Evolutionary conservation across 2,888 invertebrate genomes (phyloP).

Genomic region (Caprella mutica): DNA sequence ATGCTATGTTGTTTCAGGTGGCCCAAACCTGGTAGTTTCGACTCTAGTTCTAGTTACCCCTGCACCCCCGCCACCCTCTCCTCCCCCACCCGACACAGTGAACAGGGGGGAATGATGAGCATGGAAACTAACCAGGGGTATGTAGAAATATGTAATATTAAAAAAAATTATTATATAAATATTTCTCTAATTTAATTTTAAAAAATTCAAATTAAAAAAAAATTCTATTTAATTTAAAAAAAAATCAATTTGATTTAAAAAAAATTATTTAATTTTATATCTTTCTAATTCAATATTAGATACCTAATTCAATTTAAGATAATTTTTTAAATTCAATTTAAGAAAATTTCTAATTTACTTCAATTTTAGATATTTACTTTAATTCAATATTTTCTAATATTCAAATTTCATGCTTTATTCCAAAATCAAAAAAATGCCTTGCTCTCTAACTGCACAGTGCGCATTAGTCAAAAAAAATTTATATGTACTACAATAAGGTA

Average conservation of each 20-base stretch:
- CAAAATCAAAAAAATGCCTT: no score
- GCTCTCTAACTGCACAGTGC: no score
- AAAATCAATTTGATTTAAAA: neutral
- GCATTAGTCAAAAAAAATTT: no score
- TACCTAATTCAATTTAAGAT: no score
- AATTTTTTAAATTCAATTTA: no score
- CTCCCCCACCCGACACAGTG: neutral
- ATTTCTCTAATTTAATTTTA: neutral
- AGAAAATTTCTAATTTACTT: neutral
- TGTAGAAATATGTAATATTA: constrained; percentile 6
- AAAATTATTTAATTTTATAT: neutral
- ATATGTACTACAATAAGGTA: no score
- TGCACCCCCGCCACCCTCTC: neutral
- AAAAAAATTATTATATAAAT: constrained; percentile 11
- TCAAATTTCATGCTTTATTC: no score
- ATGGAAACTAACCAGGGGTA: neutral
- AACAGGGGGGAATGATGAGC: neutral
- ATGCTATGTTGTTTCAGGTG: neutral
- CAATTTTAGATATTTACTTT: neutral
- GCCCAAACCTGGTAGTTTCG: neutral
- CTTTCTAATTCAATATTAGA: neutral
- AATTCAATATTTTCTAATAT: no score
- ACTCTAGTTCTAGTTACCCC: neutral
- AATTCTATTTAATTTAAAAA: neutral
- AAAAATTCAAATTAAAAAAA: neutral